Evolutionary conservation across 2,797 vertebrate species (phyloP).

Genomic region (Artibeus jamaicensis): DNA sequence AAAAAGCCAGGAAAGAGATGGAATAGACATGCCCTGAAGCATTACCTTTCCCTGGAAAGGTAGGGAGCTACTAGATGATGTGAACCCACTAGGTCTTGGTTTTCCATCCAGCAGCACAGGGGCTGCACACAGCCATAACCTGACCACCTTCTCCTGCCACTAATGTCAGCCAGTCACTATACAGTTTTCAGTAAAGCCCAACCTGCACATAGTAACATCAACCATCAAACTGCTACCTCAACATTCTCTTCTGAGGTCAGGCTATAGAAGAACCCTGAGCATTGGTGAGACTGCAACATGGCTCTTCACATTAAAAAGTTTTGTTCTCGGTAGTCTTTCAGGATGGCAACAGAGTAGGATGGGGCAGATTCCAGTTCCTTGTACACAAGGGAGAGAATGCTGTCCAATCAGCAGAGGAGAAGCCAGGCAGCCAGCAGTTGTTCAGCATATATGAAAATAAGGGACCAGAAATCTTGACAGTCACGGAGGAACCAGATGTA

Average conservation of each 20-base stretch:
- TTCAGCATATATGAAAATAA: too few species aligned
- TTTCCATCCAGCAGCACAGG: not conserved
- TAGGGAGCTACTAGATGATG: not conserved
- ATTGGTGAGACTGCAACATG: not conserved
- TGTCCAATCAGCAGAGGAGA: too few species aligned
- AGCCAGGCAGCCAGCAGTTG: too few species aligned
- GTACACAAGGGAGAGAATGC: too few species aligned
- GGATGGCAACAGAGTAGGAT: too few species aligned
- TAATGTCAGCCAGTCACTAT: not conserved
- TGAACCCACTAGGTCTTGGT: not conserved
- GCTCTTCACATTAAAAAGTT: not conserved
- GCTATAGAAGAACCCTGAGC: not conserved
- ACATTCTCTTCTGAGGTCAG: not conserved
- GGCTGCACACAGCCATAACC: accelerated
- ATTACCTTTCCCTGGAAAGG: not conserved
- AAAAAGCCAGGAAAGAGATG: not conserved
- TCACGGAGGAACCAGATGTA: too few species aligned
- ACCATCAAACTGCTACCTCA: accelerated
- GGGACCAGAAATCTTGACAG: too few species aligned
- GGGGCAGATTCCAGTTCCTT: too few species aligned
- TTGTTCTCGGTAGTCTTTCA: too few species aligned
- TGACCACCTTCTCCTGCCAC: not conserved
- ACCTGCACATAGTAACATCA: too few species aligned
- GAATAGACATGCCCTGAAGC: not conserved
- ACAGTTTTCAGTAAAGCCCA: accelerated